These are phyloP conservation scores for Phoxinus phoxinus DNA, from an alignment of 2,113 vertebrate genomes.

Conservation along the genomic window DNA sequence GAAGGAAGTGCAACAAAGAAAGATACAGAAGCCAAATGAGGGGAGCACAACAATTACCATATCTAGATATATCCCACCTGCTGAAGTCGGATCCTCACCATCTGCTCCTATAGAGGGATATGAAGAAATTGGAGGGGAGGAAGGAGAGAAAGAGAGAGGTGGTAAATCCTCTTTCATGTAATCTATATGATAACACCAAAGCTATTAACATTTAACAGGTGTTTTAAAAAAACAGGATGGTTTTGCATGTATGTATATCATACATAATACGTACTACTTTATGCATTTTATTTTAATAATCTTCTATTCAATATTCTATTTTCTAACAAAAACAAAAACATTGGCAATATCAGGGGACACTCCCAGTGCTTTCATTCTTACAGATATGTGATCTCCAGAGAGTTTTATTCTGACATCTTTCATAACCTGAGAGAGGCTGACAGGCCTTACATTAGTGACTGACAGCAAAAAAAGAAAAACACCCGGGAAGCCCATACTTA, in stretches of 20 bases:
- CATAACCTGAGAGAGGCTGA: neutral
- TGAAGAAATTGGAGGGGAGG: slow-evolving; percentile 26
- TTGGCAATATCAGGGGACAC: neutral
- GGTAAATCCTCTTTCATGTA: slow-evolving; percentile 59
- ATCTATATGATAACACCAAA: neutral
- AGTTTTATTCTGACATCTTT: neutral
- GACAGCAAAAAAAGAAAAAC: slow-evolving; percentile 7
- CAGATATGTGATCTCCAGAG: neutral
- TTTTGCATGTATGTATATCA: too few species aligned
- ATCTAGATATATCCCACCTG: slow-evolving; percentile 76
- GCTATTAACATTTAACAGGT: neutral
- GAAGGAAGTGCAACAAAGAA: slow-evolving; percentile 25
- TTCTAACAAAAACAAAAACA: too few species aligned
- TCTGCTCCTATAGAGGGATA: slow-evolving; percentile 72
- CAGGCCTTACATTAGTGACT: neutral
- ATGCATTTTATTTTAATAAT: too few species aligned
- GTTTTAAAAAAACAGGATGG: neutral
- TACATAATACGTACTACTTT: too few species aligned
- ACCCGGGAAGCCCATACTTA: neutral
- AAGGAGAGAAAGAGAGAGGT: slow-evolving; percentile 31
- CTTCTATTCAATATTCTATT: too few species aligned
- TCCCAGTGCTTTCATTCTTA: neutral
- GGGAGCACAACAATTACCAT: slow-evolving; percentile 61
- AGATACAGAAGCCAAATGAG: slow-evolving; percentile 36
- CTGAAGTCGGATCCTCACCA: slow-evolving; percentile 79